Conservation (phyloP, 1,140 invertebrate species). For the Platorchestia sp. region DNA sequence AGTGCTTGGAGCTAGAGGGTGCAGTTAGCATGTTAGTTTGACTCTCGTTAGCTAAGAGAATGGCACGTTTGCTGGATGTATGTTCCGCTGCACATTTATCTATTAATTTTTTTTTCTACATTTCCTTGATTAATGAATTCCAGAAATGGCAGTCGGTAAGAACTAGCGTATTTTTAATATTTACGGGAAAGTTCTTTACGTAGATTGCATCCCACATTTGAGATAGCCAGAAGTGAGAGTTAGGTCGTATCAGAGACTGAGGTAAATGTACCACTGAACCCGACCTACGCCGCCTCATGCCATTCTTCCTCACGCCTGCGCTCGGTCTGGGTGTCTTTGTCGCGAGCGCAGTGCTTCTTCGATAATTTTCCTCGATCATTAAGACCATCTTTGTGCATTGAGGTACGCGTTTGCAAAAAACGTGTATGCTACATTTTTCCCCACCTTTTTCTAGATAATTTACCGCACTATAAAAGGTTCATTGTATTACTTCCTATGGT, state of each 20-base stretch:
- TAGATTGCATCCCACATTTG: background rate
- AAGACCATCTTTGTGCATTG: background rate
- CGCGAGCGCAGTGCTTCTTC: no score
- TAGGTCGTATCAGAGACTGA: background rate
- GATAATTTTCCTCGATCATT: no score
- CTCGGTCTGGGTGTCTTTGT: no score
- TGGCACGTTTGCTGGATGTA: background rate
- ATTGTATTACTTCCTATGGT: no score
- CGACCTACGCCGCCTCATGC: background rate
- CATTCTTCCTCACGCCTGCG: no score
- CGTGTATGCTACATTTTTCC: background rate
- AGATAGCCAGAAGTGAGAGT: background rate
- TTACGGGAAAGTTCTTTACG: background rate
- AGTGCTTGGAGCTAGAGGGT: background rate
- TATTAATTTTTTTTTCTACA: background rate
- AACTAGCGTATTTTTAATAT: background rate
- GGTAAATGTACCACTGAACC: background rate
- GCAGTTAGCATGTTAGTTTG: background rate
- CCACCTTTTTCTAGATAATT: no score
- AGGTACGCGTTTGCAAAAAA: background rate
- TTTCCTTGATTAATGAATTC: background rate
- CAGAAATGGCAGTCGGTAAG: background rate
- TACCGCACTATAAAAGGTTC: no score
- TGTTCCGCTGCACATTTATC: background rate
- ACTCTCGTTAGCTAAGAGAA: background rate